Percentiles rank a stretch among this genome's conserved stretches.
Conservation (phyloP, 2,888 invertebrate genomes). For the Spicauda simplicius region DNA sequence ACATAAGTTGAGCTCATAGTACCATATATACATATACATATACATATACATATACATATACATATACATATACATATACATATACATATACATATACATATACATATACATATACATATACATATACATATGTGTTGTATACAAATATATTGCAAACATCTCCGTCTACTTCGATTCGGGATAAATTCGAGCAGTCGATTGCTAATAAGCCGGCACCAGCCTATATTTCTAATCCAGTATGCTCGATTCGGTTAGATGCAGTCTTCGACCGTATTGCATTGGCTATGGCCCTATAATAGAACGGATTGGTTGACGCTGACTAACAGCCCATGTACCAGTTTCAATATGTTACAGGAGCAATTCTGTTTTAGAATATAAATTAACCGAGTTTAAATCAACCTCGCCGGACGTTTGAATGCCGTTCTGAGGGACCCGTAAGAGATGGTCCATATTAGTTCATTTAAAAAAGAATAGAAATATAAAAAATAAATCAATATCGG, state of each 20-base stretch:
- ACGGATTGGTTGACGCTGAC: conserved; percentile 57
- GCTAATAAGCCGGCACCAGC: conserved; percentile 48
- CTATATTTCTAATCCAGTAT: conserved; percentile 65
- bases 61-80: no score
- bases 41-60: no score
- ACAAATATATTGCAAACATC: no score
- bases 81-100: no score
- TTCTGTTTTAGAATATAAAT: conserved; percentile 57
- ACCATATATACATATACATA: no score
- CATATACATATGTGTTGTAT: no score
- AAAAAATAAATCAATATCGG: no score
- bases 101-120: no score
- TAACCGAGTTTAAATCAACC: conserved; percentile 46
- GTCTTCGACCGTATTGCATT: conserved; percentile 54
- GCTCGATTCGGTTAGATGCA: conserved; percentile 57
- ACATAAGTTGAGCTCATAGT: no score
- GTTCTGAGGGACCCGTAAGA: conserved; percentile 38
- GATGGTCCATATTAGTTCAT: not conserved
- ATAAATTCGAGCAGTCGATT: conserved; percentile 55
- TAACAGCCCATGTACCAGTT: conserved; percentile 50
- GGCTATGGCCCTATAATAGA: conserved; percentile 42
- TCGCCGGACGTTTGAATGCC: conserved; percentile 39
- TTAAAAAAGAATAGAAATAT: no score
- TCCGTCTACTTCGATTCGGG: conserved; percentile 32
- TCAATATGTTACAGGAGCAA: conserved; percentile 51